Base-by-base conservation (phyloP, 2,113 vertebrate genomes). In the Crotalus horridus region DNA sequence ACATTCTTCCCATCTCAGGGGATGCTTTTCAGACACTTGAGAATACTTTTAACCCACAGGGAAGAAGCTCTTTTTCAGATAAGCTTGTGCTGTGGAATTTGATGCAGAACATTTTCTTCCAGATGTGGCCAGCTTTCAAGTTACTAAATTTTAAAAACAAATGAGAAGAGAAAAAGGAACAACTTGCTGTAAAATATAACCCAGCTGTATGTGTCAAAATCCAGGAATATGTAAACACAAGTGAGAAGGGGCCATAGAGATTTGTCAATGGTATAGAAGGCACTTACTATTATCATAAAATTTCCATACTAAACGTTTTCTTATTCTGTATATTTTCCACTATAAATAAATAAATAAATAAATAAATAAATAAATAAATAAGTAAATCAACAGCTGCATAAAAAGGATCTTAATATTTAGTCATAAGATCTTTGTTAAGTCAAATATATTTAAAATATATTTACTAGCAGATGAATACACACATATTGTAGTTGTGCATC, bases 161-260 rank as follows among this genome's bases (percentile, higher is more conserved):
- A 90, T 87, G 95, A 91, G 92, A 95, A 95, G 92, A 94, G 92
- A 94, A 97, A 97, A 96, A 94, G 93, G 93, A 97, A 96, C 91
- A 96, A 90, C 95, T 95, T 97, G 96, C 94, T 97, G 94, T 91
- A 95, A 93, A 95, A 96, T 94, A 89, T 95, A 96, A 94, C 88
- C 91, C 96, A 97, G 97, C 97, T 97, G 96, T 93, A 96, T 53
- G 93, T 88, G 96, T 96, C 96, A 96, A 96, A 97, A 95, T 94
- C 93, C 92, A 93, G 95, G 95, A 95, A 96, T 95, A 93, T 69
- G 93, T 96, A 96, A 97, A 97, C 96, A 95, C 92, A 97, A 96
- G 93, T 92, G 88, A 85, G 88, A 93, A 93, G 93, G 58, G n/a
- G 51, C 90, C 64, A 88, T 51, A 89, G 54, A 94, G 92, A 54